A percentile compares a stretch with the other conserved stretches of the same genome.
phyloP scores from a whole-genome alignment of 2,113 vertebrate genomes.

The Siniperca chuatsi region DNA sequence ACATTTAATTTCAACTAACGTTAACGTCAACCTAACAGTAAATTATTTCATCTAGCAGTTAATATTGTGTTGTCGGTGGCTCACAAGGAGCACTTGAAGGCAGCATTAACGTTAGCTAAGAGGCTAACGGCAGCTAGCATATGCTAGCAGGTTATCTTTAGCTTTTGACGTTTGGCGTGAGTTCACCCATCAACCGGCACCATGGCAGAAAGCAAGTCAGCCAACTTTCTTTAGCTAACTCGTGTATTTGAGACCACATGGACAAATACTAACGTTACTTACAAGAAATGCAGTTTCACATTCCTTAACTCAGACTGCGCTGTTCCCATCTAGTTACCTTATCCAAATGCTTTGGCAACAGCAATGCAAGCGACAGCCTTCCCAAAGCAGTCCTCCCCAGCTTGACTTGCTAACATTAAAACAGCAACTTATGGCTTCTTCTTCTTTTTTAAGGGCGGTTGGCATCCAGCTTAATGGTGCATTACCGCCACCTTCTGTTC shows the following conservation, averaged over 20 bases:
- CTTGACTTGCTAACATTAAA: background rate
- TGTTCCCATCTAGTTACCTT: constrained; percentile 55
- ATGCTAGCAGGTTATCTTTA: constrained; percentile 34
- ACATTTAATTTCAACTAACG: background rate
- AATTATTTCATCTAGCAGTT: too few relatives aligned
- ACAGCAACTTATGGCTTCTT: background rate
- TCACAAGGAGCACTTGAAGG: constrained; percentile 27
- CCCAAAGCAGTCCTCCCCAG: background rate
- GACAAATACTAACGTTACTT: background rate
- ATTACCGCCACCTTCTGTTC: too few relatives aligned
- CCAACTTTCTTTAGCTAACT: background rate
- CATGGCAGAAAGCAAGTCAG: constrained; percentile 15
- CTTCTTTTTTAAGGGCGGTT: too few relatives aligned
- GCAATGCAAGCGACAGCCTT: background rate
- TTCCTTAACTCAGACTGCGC: background rate
- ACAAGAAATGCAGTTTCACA: background rate
- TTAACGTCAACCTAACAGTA: too few relatives aligned
- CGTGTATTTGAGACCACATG: background rate
- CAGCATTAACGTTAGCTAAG: constrained; percentile 30
- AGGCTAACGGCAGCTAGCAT: background rate
- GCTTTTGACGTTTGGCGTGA: constrained; percentile 18
- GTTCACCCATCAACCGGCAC: background rate
- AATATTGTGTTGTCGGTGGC: background rate
- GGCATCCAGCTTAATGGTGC: too few relatives aligned
- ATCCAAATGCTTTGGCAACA: constrained; percentile 24